phyloP scores from a whole-genome alignment of 1,140 invertebrate species.

The Myzus persicae region DNA sequence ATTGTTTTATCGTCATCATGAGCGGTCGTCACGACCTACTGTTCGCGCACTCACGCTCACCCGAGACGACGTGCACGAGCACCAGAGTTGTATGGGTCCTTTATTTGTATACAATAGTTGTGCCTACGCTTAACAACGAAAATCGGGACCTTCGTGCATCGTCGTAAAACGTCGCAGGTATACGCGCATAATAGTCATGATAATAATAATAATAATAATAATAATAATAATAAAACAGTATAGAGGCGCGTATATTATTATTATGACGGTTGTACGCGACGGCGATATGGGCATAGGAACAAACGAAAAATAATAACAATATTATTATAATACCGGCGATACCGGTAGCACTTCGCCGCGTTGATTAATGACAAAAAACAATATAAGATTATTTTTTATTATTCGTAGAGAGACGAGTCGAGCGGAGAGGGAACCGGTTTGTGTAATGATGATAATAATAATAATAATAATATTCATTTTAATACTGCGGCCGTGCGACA shows the following conservation, averaged over 20 bases:
- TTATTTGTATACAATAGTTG: no score
- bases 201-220: no score
- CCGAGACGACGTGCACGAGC: not conserved
- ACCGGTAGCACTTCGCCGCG: conserved; percentile 29
- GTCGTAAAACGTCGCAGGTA: not conserved
- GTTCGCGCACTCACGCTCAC: not conserved
- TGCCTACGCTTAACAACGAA: not conserved
- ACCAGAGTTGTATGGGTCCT: not conserved
- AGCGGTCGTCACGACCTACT: not conserved
- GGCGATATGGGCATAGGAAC: not conserved
- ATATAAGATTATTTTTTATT: conserved; percentile 12
- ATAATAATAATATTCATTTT: conserved; percentile 16
- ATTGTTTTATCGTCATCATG: not conserved
- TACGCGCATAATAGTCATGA: not conserved
- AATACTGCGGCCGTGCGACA: not conserved
- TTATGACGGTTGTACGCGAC: not conserved
- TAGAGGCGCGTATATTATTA: not conserved
- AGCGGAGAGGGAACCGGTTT: conserved; percentile 15
- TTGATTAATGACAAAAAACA: conserved; percentile 35
- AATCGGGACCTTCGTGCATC: not conserved
- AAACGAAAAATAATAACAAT: not conserved
- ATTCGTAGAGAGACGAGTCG: not conserved
- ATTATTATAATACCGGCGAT: not conserved
- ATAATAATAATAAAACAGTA: no score
- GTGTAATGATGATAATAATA: not conserved